Evolutionary conservation across 2,888 invertebrate species (phyloP), one percentile per base, ranked within the genome.

Genomic region (Saturnia japonica): DNA sequence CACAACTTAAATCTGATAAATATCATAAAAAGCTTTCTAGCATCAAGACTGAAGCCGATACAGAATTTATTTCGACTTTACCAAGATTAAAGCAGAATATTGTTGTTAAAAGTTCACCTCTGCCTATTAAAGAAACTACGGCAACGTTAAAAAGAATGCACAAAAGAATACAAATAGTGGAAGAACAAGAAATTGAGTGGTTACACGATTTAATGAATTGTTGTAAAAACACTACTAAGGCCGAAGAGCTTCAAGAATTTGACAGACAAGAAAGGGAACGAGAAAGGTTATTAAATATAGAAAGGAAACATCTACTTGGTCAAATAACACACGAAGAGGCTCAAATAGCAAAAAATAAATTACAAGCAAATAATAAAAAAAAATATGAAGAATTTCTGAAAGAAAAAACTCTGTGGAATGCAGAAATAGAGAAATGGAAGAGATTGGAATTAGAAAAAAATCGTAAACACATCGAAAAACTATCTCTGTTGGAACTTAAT

Each of bases 311-410:
- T 85, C 82, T 95, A 60, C 84, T 94, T 78, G 95, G 95, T 1
- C 90, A 95, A 77, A 87, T 95, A 71, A 94, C 95, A 14, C 88
- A 94, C 68, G 95, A 96, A 87, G 95, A 95, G 83, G 95, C 95
- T 11, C 84, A 94, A 34, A 79, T 95, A 68, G 95, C 95, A 0
- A 95, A 95, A 82, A 89, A 92, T 74, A 94, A 92, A 75, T 70
- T 94, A 0, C 69, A 88, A 16, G 90, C 94, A 72, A 83, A 85
- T 19, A 95, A 95, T 76, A 94, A 91, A 85, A 88, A 89, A 74
- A 94, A 93, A 81, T 92, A 94, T 77, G 87, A 91, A 76, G 85
- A 92, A 19, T 94, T 95, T 76, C 80, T 94, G 72, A 90, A 92
- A 81, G 94, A 95, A 82, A 93, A 91, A 79, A 84, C 90, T 67